Evolutionary conservation across 2,888 invertebrate species (phyloP), one percentile per base, ranked within the genome.

Genomic region (Hyles lineata): DNA sequence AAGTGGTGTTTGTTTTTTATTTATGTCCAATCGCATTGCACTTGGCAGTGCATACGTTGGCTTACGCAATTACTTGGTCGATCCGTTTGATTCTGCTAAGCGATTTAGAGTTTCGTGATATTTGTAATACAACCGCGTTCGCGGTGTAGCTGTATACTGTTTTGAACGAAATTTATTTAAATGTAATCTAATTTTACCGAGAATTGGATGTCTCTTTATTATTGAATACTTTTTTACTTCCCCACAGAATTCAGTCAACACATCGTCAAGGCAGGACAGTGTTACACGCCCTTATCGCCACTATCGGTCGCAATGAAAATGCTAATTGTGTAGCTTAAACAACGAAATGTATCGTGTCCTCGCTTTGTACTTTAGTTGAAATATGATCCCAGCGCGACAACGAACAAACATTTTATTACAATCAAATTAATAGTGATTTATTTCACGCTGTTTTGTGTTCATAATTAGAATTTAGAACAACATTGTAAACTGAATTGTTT

Each of bases 321-420:
- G 88, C 83, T 90, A 91, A 92, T 91, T 87, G 85, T 87, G 86
- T 85, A 87, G 88, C 89, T 88, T 87, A 83, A 84, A 84, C 85
- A 74, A 77, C 82, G 76, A 81, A 86, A 88, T 85, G 83, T 85
- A 86, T 83, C 78, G 82, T 78, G 82, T 87, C 81, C 83, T 80
- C 85, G 84, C 76, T 81, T 78, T 79, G 80, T 75, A 78, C 76
- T 78, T 79, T 77, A 76, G 75, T 76, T 85, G 80, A 86, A 50
- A 50, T 67, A 83, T 83, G 76, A 80, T 82, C 78, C 85, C 82
- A 73, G 58, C 76, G 81, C 75, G 79, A 32, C 74, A 74, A 73
- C 72, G 60, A 52, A 71, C 72, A 76, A 69, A 75, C 74, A 72
- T 73, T 73, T 71, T 69, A 71, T 71, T 72, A 74, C 74, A 61